Evolutionary conservation across 2,113 vertebrate genomes (phyloP), one percentile per base, ranked within the genome.

Genomic region (Bos javanicus): DNA sequence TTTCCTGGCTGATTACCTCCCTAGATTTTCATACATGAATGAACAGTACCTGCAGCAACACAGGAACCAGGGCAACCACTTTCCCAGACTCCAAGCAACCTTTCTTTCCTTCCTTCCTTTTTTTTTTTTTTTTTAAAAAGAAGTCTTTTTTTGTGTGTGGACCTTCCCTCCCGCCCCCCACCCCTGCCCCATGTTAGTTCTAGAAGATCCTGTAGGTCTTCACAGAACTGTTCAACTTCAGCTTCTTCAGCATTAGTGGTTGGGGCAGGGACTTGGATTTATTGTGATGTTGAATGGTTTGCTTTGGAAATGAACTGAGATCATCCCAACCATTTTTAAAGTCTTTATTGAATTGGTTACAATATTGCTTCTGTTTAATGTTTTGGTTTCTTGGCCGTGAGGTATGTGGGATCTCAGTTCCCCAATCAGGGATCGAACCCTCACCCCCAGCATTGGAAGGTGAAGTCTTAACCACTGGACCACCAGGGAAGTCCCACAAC

Each of bases 21-120:
- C 56, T 87, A 59, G 80, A 90, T 90, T 97, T 98, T 95, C 90
- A 96, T 88, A 97, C 74, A 87, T 67, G 87, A 93, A 95, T 95
- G 83, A 96, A 62, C 26, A 94, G 78, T 59, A 93, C 60, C 80
- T 54, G 54, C 60, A 83, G 64, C 60, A 92, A 93, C 76, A 80
- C 50, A 95, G 87, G 23, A 95, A 95, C 43, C n/a, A 74, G 74
- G 11, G 71, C 93, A 87, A 83, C 30, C 56, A 90, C 93, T 97
- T 97, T 93, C 90, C 67, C 67, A 71, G 87, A 80, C 16, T 71
- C 87, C 1, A 4, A 94, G 54, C 89, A 96, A 93, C 23, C 43
- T 94, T 94, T 85, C 80, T 25, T 97, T 97, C 36, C 36, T 0
- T 25, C 0, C 17, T 8, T 56, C 16, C 1, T 17, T 17, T 30